Evolutionary conservation across 37 sponge, comb jelly and placozoan genomes (phyloP).

Genomic region (Spongilla lacustris): DNA sequence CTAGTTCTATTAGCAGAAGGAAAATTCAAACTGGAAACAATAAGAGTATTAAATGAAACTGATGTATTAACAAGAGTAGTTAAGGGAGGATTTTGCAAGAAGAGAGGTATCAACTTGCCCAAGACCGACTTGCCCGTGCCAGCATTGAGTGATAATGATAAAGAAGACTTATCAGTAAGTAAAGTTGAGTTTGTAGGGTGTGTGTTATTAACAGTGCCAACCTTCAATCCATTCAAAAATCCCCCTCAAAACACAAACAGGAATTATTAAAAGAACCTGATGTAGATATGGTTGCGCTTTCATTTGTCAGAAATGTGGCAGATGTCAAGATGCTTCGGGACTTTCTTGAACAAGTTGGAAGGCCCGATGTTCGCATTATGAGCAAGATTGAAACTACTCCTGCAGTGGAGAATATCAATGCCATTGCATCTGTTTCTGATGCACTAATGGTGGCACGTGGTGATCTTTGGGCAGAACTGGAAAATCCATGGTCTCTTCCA

Average conservation of each 20-base stretch:
- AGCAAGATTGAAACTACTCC: background rate
- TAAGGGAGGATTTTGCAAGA: background rate
- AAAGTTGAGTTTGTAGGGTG: background rate
- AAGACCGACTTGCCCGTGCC: background rate
- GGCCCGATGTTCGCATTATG: background rate
- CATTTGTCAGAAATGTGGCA: background rate
- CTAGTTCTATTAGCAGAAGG: background rate
- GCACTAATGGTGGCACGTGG: background rate
- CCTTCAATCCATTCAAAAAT: background rate
- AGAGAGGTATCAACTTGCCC: background rate
- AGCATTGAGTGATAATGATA: conserved; percentile 1
- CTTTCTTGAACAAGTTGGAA: background rate
- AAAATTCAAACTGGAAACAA: background rate
- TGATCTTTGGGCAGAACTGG: background rate
- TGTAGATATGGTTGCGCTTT: background rate
- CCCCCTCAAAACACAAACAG: background rate
- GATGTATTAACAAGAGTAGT: background rate
- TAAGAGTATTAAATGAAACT: background rate
- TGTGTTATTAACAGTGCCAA: background rate
- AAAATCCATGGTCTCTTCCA: background rate
- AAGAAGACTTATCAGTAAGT: background rate
- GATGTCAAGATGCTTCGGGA: background rate
- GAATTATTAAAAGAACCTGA: background rate
- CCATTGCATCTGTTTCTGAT: background rate
- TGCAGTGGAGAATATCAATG: background rate